Evolutionary conservation across 2,797 vertebrate genomes (phyloP).

Genomic region (Chromobotia macracanthus): DNA sequence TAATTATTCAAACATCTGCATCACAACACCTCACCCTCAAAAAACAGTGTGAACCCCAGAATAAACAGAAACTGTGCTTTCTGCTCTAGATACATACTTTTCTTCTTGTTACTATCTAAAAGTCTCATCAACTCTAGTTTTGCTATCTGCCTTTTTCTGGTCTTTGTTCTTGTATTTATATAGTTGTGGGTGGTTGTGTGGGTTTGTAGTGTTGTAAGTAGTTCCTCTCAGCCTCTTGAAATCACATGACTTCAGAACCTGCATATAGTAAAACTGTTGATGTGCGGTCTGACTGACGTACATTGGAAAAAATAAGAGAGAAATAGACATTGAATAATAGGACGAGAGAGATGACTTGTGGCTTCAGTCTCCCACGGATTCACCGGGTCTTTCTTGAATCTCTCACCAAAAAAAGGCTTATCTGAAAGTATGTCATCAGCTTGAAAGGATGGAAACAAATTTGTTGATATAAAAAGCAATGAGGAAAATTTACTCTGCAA

Average conservation of each 20-base stretch:
- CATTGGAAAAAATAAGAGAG: conserved; percentile 70
- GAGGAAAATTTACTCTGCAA: not conserved
- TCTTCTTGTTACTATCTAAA: not conserved
- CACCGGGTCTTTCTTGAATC: conserved; percentile 42
- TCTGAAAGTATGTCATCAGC: conserved; percentile 55
- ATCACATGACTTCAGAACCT: conserved; percentile 72
- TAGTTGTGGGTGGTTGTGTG: conserved; percentile 51
- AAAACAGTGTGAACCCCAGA: conserved; percentile 50
- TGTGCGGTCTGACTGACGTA: conserved; percentile 66
- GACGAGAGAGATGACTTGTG: conserved; percentile 62
- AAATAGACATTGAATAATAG: conserved; percentile 67
- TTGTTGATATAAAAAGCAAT: conserved; percentile 24
- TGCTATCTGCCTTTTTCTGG: conserved; percentile 23
- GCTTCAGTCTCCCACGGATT: conserved; percentile 75
- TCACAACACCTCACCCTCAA: conserved; percentile 66
- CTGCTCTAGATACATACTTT: conserved; percentile 30
- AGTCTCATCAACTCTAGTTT: conserved; percentile 26
- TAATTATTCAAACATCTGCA: not conserved
- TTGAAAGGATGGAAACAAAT: conserved; percentile 44
- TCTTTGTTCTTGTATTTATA: conserved; percentile 56
- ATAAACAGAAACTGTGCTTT: conserved; percentile 58
- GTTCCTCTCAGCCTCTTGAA: conserved; percentile 59
- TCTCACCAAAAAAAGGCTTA: conserved; percentile 18
- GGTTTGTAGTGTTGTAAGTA: conserved; percentile 49
- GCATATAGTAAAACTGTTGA: conserved; percentile 44